phyloP scores from a whole-genome alignment of 2,888 invertebrate species.

The Glaucopsyche alexis region DNA sequence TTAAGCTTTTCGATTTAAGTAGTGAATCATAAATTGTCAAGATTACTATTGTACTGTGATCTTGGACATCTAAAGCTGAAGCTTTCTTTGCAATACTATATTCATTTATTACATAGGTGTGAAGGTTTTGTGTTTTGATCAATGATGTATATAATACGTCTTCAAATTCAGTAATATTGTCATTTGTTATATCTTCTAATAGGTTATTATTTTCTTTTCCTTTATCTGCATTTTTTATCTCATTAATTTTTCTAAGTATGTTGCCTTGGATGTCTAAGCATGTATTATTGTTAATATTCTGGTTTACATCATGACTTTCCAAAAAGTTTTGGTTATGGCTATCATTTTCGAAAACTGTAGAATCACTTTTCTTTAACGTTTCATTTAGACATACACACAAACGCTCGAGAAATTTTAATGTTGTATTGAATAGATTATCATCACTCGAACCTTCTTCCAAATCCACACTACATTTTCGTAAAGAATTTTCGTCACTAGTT shows the following conservation, averaged over 20 bases:
- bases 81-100: slow-evolving; percentile 49
- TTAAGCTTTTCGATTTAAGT: slow-evolving; percentile 31
- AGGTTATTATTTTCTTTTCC: slow-evolving; percentile 31
- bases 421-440: slow-evolving; percentile 57
- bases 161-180: slow-evolving; percentile 38
- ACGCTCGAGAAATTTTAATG: slow-evolving; percentile 59
- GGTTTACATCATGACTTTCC: slow-evolving; percentile 38
- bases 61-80: slow-evolving; percentile 32
- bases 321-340: slow-evolving; percentile 38
- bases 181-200: slow-evolving; percentile 36
- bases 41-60: slow-evolving; percentile 56
- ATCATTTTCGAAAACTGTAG: slow-evolving; percentile 40
- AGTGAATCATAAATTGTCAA: slow-evolving; percentile 51
- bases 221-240: background rate
- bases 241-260: slow-evolving; percentile 43
- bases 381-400: slow-evolving; percentile 64
- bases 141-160: slow-evolving; percentile 53
- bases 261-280: slow-evolving; percentile 55
- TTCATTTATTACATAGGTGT: slow-evolving; percentile 56
- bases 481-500: slow-evolving; percentile 48
- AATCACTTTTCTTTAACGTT: slow-evolving; percentile 50
- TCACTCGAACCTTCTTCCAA: slow-evolving; percentile 50
- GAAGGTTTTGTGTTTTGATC: slow-evolving; percentile 50
- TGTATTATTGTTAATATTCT: slow-evolving; percentile 59
- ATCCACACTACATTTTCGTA: slow-evolving; percentile 58